Evolutionary conservation across 2,113 vertebrate species (phyloP).

Genomic region (Anguilla japonica): DNA sequence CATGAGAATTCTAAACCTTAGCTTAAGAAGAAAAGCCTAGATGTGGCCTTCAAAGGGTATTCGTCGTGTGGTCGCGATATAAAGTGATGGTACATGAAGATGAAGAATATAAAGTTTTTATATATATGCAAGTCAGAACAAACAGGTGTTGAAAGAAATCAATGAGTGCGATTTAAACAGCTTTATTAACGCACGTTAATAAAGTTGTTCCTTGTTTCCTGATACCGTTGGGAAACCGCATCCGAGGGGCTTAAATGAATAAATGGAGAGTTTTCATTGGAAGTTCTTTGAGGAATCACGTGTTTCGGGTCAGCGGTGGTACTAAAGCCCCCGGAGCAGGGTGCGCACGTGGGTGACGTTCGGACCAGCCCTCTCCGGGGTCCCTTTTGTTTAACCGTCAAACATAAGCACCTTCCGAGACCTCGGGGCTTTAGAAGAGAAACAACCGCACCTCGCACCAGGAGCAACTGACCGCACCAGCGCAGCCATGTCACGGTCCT

Average conservation of each 20-base stretch:
- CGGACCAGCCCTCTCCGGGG: constrained; percentile 93
- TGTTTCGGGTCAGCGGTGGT: constrained; percentile 78
- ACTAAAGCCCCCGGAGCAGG: constrained; percentile 78
- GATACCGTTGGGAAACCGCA: constrained; percentile 52
- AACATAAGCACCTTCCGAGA: constrained; percentile 90
- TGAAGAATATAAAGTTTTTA: no score
- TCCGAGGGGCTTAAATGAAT: constrained; percentile 64
- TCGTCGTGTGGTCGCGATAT: no score
- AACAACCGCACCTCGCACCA: constrained; percentile 51
- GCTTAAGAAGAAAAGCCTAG: no score
- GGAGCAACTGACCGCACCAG: constrained; percentile 31
- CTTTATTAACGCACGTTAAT: constrained; percentile 48
- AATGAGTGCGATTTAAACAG: constrained; percentile 53
- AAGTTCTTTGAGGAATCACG: constrained; percentile 79
- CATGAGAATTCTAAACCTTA: no score
- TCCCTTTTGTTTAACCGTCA: constrained; percentile 93
- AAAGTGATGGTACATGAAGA: no score
- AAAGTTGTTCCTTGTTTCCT: constrained; percentile 52
- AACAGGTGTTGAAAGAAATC: constrained; percentile 16
- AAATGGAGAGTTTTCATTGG: constrained; percentile 72
- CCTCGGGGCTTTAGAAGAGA: constrained; percentile 78
- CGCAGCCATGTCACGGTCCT: constrained; percentile 90
- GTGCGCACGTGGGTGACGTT: constrained; percentile 88
- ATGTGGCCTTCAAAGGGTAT: no score
- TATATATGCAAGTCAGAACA: neutral